Evolutionary conservation across 2,797 vertebrate genomes (phyloP).

Genomic region (Amniataba percoides): DNA sequence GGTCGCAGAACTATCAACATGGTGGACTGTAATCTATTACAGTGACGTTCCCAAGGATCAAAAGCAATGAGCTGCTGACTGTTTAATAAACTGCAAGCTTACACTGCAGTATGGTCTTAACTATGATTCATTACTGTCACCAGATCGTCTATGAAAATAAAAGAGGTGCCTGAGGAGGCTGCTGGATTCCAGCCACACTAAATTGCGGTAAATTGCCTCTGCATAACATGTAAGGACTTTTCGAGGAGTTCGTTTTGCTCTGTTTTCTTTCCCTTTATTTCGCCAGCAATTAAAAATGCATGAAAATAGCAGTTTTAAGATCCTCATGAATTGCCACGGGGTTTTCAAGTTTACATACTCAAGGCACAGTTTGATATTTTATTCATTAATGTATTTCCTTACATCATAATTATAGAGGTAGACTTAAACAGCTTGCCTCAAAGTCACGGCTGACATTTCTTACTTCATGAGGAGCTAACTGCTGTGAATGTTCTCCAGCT

Average conservation of each 20-base stretch:
- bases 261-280: slow-evolving; percentile 73
- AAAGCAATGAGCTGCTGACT: slow-evolving; percentile 84
- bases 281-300: slow-evolving; percentile 81
- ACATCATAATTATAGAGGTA: slow-evolving; percentile 75
- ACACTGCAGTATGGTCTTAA: slow-evolving; percentile 83
- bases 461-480: slow-evolving; percentile 35
- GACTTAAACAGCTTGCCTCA: slow-evolving; percentile 64
- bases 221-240: slow-evolving; percentile 75
- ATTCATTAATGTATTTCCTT: slow-evolving; percentile 77
- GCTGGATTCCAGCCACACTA: slow-evolving; percentile 75
- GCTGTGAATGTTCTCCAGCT: slow-evolving; percentile 41
- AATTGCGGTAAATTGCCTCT: slow-evolving; percentile 83
- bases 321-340: slow-evolving; percentile 54
- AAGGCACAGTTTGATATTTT: slow-evolving; percentile 75
- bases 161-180: slow-evolving; percentile 80
- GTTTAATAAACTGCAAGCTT: slow-evolving; percentile 85
- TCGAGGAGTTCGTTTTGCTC: slow-evolving; percentile 68
- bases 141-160: slow-evolving; percentile 84
- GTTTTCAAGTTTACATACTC: slow-evolving; percentile 70
- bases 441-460: slow-evolving; percentile 70
- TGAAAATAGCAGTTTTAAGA: slow-evolving; percentile 76
- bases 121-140: slow-evolving; percentile 88
- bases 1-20: slow-evolving; percentile 55
- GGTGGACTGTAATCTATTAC: slow-evolving; percentile 77
- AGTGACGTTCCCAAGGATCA: slow-evolving; percentile 78